Conservation (phyloP, 2,888 invertebrate genomes). For the Phania funesta region DNA sequence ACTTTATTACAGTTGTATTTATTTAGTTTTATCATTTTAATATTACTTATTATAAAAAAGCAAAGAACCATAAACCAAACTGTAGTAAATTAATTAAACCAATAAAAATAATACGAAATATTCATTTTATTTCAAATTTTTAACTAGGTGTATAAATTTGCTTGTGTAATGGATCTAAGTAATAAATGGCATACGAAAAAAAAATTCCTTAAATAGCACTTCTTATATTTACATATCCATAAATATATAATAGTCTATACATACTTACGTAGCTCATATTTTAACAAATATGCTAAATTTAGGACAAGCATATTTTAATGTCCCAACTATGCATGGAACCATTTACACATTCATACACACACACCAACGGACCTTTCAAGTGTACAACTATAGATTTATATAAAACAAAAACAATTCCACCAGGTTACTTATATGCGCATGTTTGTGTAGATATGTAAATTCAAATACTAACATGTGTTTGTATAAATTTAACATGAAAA, state of each 20-base stretch:
- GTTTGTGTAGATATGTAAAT: constrained; percentile 28
- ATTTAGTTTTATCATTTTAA: too few species aligned
- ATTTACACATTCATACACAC: not conserved
- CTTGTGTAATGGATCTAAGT: too few species aligned
- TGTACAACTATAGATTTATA: not conserved
- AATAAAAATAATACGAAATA: too few species aligned
- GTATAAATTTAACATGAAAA: constrained; percentile 55
- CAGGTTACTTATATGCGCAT: not conserved
- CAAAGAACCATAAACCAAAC: too few species aligned
- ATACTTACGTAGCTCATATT: not conserved
- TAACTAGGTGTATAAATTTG: too few species aligned
- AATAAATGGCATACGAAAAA: too few species aligned
- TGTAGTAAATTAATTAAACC: too few species aligned
- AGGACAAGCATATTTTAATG: constrained; percentile 14
- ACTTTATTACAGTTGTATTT: too few species aligned
- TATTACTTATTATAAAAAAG: too few species aligned
- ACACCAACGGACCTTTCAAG: not conserved
- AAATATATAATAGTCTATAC: not conserved
- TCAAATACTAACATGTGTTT: constrained; percentile 55
- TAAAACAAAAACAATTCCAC: constrained; percentile 1
- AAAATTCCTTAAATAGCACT: too few species aligned
- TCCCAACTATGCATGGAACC: constrained; percentile 20
- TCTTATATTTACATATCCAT: not conserved
- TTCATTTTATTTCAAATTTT: too few species aligned
- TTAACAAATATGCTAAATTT: constrained; percentile 10